Evolutionary conservation across 92 coral and sea anemone species (phyloP), one percentile per base, ranked within the genome.

Genomic region (Actinostola sp.): DNA sequence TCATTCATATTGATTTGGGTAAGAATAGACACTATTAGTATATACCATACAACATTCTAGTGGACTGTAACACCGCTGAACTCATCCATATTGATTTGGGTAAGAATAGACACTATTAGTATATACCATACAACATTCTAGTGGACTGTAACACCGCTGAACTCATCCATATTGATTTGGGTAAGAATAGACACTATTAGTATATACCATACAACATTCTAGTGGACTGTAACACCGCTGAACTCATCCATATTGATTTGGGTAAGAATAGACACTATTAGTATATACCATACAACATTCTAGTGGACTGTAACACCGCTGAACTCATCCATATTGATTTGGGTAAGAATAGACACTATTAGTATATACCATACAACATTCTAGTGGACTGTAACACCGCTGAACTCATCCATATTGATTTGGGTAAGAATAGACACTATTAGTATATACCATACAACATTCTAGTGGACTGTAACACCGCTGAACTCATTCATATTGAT

Each of bases 121-220:
- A n/a, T n/a, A n/a, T n/a, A n/a, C n/a, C n/a, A n/a, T n/a, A n/a
- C n/a, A 91, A 91, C 56, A 91, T 91, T 38, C 88, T 91, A 48
- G 93, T 91, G n/a, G 97, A 91, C 70, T 89, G 97, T 50, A 91
- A 91, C 67, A 84, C 97, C n/a, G 97, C 97, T 2, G 97, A 91
- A 51, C 63, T 91, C n/a, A 87, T 91, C 16, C 97, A 91, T 90
- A 91, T 91, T 48, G 97, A 91, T 50, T 79, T 91, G 35, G 97
- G 97, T 91, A 79, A 78, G 86, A 53, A 25, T 9, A 21, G n/a
- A n/a, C n/a, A n/a, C n/a, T n/a, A n/a, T n/a, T n/a, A n/a, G n/a
- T n/a, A n/a, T n/a, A n/a, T n/a, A n/a, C n/a, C n/a, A n/a, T n/a
- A n/a, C n/a, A 91, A 91, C 56, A 91, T 91, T 38, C 88, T 91